A percentile compares a stretch with the other conserved stretches of the same genome.
Conservation (phyloP, 2,113 vertebrate species). For the Nerophis lumbriciformis region DNA sequence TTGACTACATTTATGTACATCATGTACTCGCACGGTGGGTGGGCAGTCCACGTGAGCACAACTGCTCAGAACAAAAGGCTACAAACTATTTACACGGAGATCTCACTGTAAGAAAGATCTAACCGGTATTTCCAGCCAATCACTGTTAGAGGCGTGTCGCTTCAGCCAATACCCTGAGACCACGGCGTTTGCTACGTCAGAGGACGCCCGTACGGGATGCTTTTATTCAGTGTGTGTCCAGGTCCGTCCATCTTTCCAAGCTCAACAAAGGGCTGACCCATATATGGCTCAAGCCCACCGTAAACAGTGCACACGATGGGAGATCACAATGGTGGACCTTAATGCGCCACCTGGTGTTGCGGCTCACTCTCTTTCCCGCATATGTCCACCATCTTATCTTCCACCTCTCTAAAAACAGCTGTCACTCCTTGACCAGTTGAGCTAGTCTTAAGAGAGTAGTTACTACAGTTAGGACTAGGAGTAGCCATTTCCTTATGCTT, state of each 20-base stretch:
- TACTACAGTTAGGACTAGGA: too few relatives aligned
- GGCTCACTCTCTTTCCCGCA: background rate
- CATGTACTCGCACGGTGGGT: constrained; percentile 13
- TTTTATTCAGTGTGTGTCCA: constrained; percentile 37
- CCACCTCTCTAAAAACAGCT: too few relatives aligned
- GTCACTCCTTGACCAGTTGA: too few relatives aligned
- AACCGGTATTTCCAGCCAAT: constrained; percentile 30
- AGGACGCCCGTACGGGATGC: constrained; percentile 17
- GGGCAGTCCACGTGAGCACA: constrained; percentile 24
- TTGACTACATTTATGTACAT: constrained; percentile 15
- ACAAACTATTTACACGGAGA: background rate
- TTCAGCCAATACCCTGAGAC: constrained; percentile 28
- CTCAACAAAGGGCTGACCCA: constrained; percentile 34
- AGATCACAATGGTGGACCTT: background rate
- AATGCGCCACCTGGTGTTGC: background rate
- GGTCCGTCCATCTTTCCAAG: constrained; percentile 2
- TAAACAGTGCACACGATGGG: background rate
- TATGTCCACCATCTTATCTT: background rate
- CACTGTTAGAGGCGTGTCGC: background rate
- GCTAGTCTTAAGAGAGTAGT: too few relatives aligned
- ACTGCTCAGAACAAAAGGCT: constrained; percentile 38
- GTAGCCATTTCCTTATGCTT: too few relatives aligned
- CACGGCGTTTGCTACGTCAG: constrained; percentile 11
- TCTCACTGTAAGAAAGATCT: constrained; percentile 6
- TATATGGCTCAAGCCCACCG: constrained; percentile 26